Evolutionary conservation across 2,888 invertebrate genomes (phyloP), one percentile per base, ranked within the genome.

Genomic region (Drosophila melanosoma): DNA sequence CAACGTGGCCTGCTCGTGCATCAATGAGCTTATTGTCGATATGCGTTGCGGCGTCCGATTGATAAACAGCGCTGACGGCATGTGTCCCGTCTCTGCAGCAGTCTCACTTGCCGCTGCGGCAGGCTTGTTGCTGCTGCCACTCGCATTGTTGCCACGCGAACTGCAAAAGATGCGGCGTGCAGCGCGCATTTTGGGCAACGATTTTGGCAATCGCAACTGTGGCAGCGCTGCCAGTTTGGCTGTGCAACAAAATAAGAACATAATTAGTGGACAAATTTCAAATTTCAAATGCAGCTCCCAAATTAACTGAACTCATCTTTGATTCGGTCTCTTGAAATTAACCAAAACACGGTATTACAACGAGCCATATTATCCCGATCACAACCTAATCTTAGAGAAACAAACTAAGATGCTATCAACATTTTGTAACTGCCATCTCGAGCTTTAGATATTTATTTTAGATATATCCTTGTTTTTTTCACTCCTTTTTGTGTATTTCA

Each of bases 1-100:
- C 12, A 38, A 17, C n/a, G 52, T 54, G 8, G 38, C 65, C 54
- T 78, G 64, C 63, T 83, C 84, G 40, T 91, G 80, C 90, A 92
- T 91, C 68, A 92, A 59, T 20, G 92, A 92, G 35, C 93, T 91
- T 40, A 93, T 91, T 3, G 93, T 93, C 5, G 93, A 92, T 33
- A 93, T 93, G 57, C 89, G 88, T 12, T 89, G 85, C 10, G 93
- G 93, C 35, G 93, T 92, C 7, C 89, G 89, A 80, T 92, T 89
- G 45, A 93, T 91, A 62, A 92, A 91, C 64, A 84, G 81, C 6
- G 91, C 79, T 40, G 81, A 82, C 12, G 87, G 76, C 52, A 76
- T 51, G 2, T 74, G 71, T 29, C 40, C 1, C 42, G 64, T n/a
- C 38, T 38, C 40, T n/a, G 42, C 11, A 8, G 26, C 42, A 20